A percentile compares a stretch with the other conserved stretches of the same genome.
phyloP scores from a whole-genome alignment of 2,888 invertebrate species.

The Crematogaster levior region DNA sequence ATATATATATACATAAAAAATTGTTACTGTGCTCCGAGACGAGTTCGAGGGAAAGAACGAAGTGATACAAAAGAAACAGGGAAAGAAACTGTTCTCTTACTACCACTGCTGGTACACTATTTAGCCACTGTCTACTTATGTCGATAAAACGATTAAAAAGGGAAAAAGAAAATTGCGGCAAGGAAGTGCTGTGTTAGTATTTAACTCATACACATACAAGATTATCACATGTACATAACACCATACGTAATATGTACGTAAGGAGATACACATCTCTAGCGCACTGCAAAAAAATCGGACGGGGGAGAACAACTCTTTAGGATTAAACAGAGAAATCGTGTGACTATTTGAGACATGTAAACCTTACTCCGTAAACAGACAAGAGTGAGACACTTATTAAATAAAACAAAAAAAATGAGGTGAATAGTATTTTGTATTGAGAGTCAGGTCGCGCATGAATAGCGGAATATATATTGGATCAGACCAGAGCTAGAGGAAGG shows the following conservation, averaged over 20 bases:
- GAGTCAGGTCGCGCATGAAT: conserved; percentile 54
- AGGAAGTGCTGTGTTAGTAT: conserved; percentile 40
- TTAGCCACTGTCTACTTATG: conserved; percentile 68
- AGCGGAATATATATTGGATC: conserved; percentile 50
- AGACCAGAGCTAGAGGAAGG: not conserved
- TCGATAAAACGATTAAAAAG: conserved; percentile 53
- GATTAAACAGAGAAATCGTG: conserved; percentile 73
- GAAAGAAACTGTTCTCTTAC: conserved; percentile 65
- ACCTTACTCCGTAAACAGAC: conserved; percentile 72
- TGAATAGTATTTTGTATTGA: conserved; percentile 77
- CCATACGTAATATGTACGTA: conserved; percentile 52
- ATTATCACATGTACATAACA: conserved; percentile 59
- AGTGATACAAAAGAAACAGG: conserved; percentile 29
- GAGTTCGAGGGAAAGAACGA: conserved; percentile 35
- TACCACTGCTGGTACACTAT: conserved; percentile 70
- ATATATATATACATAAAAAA: conserved; percentile 34
- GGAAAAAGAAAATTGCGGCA: conserved; percentile 19
- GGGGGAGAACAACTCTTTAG: conserved; percentile 64
- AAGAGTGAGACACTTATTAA: conserved; percentile 75
- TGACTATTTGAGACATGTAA: conserved; percentile 73
- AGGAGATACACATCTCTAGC: conserved; percentile 47
- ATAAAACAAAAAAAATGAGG: conserved; percentile 64
- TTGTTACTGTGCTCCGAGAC: conserved; percentile 48
- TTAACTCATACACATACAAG: conserved; percentile 33
- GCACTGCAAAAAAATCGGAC: conserved; percentile 20